Evolutionary conservation across 2,113 vertebrate species (phyloP).

Genomic region (Chloropsis cyanopogon): DNA sequence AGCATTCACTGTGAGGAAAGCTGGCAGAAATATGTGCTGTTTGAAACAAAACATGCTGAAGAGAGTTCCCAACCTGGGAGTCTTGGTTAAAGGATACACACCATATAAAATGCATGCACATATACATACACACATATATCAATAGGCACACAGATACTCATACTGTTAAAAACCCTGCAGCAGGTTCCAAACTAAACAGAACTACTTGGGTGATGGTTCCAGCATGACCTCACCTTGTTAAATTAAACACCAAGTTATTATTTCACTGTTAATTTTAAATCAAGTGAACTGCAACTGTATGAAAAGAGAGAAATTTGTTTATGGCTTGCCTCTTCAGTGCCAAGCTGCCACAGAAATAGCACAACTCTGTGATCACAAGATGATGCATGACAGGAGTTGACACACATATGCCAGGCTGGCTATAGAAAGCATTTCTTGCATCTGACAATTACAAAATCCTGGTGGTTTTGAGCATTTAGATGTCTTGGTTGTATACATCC

Average conservation of each 20-base stretch:
- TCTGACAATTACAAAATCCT: background rate
- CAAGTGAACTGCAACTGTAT: background rate
- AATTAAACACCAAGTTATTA: background rate
- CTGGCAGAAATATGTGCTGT: background rate
- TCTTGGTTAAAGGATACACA: background rate
- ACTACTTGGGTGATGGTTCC: background rate
- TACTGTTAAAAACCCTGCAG: background rate
- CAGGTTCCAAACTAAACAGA: background rate
- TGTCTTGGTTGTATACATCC: background rate
- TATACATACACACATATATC: background rate
- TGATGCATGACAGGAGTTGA: background rate
- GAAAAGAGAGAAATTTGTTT: background rate
- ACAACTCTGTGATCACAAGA: background rate
- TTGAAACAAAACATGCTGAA: background rate
- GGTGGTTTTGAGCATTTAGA: background rate
- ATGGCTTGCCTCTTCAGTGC: background rate
- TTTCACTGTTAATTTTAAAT: background rate
- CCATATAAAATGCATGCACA: background rate
- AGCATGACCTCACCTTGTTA: background rate
- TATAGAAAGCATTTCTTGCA: background rate
- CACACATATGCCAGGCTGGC: background rate
- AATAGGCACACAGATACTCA: background rate
- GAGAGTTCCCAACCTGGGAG: background rate
- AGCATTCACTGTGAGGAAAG: background rate
- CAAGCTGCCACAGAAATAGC: background rate